Base-by-base conservation (phyloP, 2,113 vertebrate genomes). In the Axis porcinus region DNA sequence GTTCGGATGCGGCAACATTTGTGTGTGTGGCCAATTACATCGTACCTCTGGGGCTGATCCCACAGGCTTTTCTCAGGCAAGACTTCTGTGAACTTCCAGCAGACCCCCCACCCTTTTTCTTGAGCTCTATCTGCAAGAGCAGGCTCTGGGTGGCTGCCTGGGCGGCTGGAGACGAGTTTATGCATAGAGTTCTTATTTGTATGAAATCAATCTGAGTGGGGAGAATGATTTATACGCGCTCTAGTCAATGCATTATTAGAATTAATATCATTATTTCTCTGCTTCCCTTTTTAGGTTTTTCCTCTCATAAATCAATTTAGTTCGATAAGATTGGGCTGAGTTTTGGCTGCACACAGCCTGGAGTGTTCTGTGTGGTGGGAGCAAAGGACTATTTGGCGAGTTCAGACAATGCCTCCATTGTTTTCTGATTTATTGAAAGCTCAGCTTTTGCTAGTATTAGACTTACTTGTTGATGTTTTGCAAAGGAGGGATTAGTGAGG, bases 11-110 rank as follows among this genome's bases (percentile, higher is more conserved):
- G 4, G 98, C 98, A 94, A 97, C 96, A 62, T 95, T 97, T 98
- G 97, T 91, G 96, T 98, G 98, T 98, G 97, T 98, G 98, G 98
- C 97, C 98, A 97, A 97, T 98, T 97, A 97, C 81, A 45, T 95
- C 43, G 58, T 96, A 97, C 98, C 98, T 95, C 97, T 96, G 97
- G 93, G 98, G 93, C 97, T 95, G 96, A 97, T 97, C 98, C 98
- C 98, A 95, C 94, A 97, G 93, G 96, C 96, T 93, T 98, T 96
- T 97, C 97, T 91, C 97, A 97, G 95, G 97, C 93, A 95, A 92
- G 84, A 97, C 74, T 91, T 95, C 95, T 97, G 9, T 55, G 91
- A 97, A 89, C 91, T 95, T 96, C 70, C 87, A 95, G 64, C 83
- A 85, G 96, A 94, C 52, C 84, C 94, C 93, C 95, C 96, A 78